phyloP scores from a whole-genome alignment of 2,888 invertebrate species.

The Andrena fulva region DNA sequence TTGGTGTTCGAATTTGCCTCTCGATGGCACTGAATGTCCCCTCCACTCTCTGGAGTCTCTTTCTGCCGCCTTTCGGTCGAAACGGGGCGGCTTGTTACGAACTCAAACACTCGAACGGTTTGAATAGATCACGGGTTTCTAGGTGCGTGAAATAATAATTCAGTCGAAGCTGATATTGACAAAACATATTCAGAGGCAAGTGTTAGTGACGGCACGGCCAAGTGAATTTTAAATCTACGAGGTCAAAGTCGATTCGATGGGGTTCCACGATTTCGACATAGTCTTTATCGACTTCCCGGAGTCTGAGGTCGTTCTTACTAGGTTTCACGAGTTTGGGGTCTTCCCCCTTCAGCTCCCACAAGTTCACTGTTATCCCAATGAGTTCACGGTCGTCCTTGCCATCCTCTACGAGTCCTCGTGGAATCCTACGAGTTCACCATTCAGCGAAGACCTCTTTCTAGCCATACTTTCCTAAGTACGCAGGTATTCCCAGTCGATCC shows the following conservation, averaged over 20 bases:
- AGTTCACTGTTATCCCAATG: background rate
- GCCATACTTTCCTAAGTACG: background rate
- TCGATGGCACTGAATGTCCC: background rate
- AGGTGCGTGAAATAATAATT: too few relatives aligned
- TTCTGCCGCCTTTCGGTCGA: background rate
- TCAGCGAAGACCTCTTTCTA: background rate
- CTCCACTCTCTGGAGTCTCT: background rate
- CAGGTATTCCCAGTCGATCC: background rate
- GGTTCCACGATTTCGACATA: background rate
- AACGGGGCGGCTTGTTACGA: background rate
- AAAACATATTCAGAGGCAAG: too few relatives aligned
- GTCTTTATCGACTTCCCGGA: background rate
- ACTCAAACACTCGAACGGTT: background rate
- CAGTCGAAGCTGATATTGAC: too few relatives aligned
- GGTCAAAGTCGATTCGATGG: background rate
- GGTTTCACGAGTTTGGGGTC: background rate
- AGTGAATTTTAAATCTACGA: background rate
- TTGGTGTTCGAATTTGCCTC: conserved; percentile 3
- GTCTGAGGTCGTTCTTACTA: background rate
- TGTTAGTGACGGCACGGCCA: too few relatives aligned
- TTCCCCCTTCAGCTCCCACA: background rate
- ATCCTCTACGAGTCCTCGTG: background rate
- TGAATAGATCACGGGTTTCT: too few relatives aligned
- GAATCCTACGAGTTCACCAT: background rate
- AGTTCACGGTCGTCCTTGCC: background rate